Evolutionary conservation across 1,140 invertebrate species (phyloP).

Genomic region (Meloidogyne floridensis): DNA sequence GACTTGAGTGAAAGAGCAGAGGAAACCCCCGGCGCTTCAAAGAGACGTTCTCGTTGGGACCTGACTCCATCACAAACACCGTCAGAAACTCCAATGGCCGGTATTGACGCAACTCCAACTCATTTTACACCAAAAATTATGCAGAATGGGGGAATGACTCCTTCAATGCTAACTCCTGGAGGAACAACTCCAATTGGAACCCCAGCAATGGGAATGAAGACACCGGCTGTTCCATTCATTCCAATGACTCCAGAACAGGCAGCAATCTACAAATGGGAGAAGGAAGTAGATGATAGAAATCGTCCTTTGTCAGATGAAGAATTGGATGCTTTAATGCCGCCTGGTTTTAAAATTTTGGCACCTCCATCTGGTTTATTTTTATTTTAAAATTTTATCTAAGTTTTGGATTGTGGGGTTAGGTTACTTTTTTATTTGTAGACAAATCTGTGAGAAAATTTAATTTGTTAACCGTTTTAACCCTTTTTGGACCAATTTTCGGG

Average conservation of each 20-base stretch:
- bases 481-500: too few relatives aligned
- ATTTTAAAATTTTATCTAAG: background rate
- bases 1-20: conserved; percentile 76
- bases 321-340: conserved; percentile 91
- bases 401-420: conserved; percentile 19
- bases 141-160: conserved; percentile 69
- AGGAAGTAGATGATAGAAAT: conserved; percentile 97
- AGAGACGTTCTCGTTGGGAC: conserved; percentile 91
- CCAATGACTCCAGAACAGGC: conserved; percentile 99
- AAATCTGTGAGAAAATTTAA: too few relatives aligned
- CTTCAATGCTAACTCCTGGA: conserved; percentile 75
- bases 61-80: conserved; percentile 78
- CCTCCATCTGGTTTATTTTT: conserved; percentile 36
- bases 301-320: conserved; percentile 93
- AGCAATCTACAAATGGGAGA: conserved; percentile 96
- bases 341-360: conserved; percentile 85
- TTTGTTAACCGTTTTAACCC: too few relatives aligned
- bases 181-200: conserved; percentile 87
- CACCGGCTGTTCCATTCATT: conserved; percentile 82
- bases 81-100: conserved; percentile 51
- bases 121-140: conserved; percentile 51
- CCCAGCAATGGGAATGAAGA: conserved; percentile 96
- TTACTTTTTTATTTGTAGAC: too few relatives aligned
- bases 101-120: conserved; percentile 59
- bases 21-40: conserved; percentile 87